These are phyloP conservation scores for Notiomystis cincta DNA, from an alignment of 2,113 vertebrate species.

Conservation along the genomic window DNA sequence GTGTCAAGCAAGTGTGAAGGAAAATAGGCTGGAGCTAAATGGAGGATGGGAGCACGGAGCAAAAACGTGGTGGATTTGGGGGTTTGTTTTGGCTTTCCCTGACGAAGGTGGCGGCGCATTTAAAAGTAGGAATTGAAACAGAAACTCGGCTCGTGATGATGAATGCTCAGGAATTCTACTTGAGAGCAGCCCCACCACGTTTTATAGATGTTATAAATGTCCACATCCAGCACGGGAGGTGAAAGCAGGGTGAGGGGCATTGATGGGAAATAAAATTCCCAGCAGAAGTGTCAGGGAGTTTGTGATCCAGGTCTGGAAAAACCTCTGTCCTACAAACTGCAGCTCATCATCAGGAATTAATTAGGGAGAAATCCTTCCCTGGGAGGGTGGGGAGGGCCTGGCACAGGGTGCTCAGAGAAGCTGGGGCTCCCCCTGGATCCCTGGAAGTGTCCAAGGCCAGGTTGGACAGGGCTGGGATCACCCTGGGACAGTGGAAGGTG, in stretches of 20 bases:
- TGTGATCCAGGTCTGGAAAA: neutral
- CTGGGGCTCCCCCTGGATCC: neutral
- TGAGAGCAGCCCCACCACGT: neutral
- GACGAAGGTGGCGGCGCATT: neutral
- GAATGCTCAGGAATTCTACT: neutral
- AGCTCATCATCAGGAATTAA: neutral
- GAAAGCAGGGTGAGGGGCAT: neutral
- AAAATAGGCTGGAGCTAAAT: neutral
- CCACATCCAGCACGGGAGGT: neutral
- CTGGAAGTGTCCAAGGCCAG: neutral
- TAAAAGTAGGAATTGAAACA: neutral
- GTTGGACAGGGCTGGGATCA: neutral
- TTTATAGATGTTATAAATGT: neutral
- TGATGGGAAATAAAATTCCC: neutral
- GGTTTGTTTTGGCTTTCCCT: neutral
- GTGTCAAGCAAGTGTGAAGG: neutral
- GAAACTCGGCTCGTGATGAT: neutral
- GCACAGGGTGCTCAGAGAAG: neutral
- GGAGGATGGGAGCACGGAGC: neutral
- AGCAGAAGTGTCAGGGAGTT: neutral
- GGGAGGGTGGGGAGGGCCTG: neutral
- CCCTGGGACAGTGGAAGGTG: rapidly evolving
- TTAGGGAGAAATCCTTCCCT: neutral
- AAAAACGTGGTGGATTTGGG: neutral
- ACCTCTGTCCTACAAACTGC: neutral